phyloP scores from a whole-genome alignment of 2,888 invertebrate species.

The Meteorus colon region DNA sequence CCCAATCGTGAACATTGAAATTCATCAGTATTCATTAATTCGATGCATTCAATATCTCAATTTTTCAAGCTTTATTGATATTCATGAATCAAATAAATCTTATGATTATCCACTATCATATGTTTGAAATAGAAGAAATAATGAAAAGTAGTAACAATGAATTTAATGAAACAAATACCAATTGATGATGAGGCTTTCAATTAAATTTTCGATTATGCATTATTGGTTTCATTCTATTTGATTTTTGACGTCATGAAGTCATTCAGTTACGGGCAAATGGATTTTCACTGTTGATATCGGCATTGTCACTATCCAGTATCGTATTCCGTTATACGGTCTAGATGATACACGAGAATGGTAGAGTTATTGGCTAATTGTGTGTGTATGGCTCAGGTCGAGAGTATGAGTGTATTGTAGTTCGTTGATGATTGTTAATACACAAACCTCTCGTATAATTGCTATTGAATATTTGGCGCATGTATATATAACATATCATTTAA shows the following conservation, averaged over 20 bases:
- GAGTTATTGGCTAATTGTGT: conserved; percentile 13
- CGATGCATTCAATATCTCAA: too few species aligned
- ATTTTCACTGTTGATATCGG: background rate
- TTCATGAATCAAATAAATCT: too few species aligned
- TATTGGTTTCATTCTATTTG: background rate
- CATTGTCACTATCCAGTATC: background rate
- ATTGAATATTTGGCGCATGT: conserved; percentile 6
- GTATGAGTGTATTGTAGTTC: background rate
- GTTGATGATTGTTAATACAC: conserved; percentile 23
- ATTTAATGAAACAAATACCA: background rate
- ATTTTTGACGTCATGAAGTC: background rate
- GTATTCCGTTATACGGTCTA: background rate
- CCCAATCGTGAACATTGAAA: too few species aligned
- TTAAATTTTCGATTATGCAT: too few species aligned
- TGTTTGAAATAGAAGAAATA: too few species aligned
- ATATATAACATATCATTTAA: conserved; percentile 24
- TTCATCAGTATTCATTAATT: too few species aligned
- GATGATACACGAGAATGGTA: background rate
- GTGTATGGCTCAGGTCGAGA: conserved; percentile 23
- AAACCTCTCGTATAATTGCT: conserved; percentile 23
- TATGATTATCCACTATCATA: too few species aligned
- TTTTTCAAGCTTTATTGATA: too few species aligned
- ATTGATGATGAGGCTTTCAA: background rate
- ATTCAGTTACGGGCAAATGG: background rate
- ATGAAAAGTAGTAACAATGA: background rate